Evolutionary conservation across 2,888 invertebrate species (phyloP).

Genomic region (Lasioglossum figueresi): DNA sequence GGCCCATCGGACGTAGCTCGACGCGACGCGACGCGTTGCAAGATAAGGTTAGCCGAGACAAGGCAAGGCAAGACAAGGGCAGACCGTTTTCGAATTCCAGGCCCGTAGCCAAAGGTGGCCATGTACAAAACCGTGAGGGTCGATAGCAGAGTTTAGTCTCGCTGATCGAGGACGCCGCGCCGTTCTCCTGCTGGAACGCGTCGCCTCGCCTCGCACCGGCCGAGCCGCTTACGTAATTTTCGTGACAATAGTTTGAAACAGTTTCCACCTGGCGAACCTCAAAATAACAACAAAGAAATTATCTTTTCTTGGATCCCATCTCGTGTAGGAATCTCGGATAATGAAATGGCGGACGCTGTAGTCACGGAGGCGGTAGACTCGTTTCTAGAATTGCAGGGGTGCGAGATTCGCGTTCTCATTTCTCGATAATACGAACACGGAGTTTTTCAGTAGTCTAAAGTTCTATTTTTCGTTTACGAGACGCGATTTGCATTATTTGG

Average conservation of each 20-base stretch:
- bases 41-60: background rate
- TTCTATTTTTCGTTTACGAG: too few species aligned
- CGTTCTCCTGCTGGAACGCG: constrained; percentile 48
- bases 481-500: too few species aligned
- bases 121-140: constrained; percentile 61
- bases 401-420: too few species aligned
- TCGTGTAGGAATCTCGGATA: too few species aligned
- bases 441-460: too few species aligned
- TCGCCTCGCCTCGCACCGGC: constrained; percentile 9
- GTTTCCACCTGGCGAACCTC: constrained; percentile 4
- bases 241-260: constrained; percentile 49
- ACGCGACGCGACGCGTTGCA: background rate
- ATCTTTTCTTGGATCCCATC: too few species aligned
- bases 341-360: too few species aligned
- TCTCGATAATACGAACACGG: too few species aligned
- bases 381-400: too few species aligned
- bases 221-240: constrained; percentile 51
- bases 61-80: constrained; percentile 38
- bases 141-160: constrained; percentile 55
- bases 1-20: background rate
- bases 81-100: constrained; percentile 59
- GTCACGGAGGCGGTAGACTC: too few species aligned
- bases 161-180: constrained; percentile 58
- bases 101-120: constrained; percentile 53
- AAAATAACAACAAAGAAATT: too few species aligned